Evolutionary conservation across 2,888 invertebrate genomes (phyloP), one percentile per base, ranked within the genome.

Genomic region (Anthoptus insignis): DNA sequence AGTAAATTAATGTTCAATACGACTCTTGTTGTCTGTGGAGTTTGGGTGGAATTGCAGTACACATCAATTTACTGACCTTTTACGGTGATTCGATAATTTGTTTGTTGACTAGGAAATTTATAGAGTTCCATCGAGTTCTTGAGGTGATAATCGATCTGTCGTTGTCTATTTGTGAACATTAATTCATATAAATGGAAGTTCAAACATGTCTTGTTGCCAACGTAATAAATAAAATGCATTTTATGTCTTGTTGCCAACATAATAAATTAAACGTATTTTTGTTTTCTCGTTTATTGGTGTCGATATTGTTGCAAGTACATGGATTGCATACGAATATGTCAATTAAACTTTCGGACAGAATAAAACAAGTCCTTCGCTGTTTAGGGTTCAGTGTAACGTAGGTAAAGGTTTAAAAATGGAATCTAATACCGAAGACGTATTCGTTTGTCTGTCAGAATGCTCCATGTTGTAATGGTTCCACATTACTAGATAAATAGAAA

Each of bases 31-130:
- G 66, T 54, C 58, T 66, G 70, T 70, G 65, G 69, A 70, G 65
- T 68, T 71, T 70, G 66, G 71, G 56, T 74, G 67, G 71, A 74
- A 71, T 75, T 71, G 72, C 71, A 72, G 77, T 75, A 67, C 65
- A 52, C 52, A 29, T 65, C 69, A 69, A 76, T 75, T 74, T 37
- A 50, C 16, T 50, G 52, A 24, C 52, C 42, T 45, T 52, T 72
- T 71, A 73, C 69, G 68, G 67, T 72, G 70, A 73, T 71, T 66
- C 67, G 66, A 69, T 65, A 74, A 73, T 73, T 71, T 69, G 68
- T 56, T 47, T 59, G 59, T 65, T 64, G 63, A 60, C 49, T 37
- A 64, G 39, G 53, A 59, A 60, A 67, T 65, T 67, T 60, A 65
- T 67, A 50, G 60, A 37, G 56, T 59, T 34, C 42, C 39, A 56